phyloP scores from a whole-genome alignment of 2,797 vertebrate species.

The Spheniscus humboldti region DNA sequence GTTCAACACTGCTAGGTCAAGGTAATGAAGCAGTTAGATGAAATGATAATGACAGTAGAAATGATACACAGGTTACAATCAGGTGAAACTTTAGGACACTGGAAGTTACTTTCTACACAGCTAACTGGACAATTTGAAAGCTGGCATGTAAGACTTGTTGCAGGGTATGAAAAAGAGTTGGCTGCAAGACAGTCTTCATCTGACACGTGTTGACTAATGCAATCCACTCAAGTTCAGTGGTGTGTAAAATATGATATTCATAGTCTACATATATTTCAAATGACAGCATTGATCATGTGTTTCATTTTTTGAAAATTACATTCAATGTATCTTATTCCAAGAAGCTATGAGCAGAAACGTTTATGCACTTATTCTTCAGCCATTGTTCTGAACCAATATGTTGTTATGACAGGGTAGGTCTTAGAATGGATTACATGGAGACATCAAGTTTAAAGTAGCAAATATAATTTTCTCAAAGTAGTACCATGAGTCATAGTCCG shows the following conservation, averaged over 20 bases:
- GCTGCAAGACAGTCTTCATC: background rate
- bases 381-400: background rate
- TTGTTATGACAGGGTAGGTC: background rate
- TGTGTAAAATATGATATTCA: background rate
- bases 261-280: background rate
- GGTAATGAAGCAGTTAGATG: background rate
- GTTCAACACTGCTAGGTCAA: background rate
- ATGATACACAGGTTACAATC: background rate
- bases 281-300: background rate
- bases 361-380: background rate
- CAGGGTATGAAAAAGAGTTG: background rate
- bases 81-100: background rate
- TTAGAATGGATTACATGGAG: background rate
- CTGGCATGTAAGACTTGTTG: background rate
- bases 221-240: background rate
- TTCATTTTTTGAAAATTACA: background rate
- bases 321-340: background rate
- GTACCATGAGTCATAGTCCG: background rate
- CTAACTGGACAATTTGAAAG: background rate
- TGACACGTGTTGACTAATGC: fast-evolving
- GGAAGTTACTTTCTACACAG: background rate
- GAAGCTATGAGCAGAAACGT: background rate
- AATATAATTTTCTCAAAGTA: background rate
- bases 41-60: background rate
- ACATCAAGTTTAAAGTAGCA: background rate